Evolutionary conservation across 2,797 vertebrate species (phyloP).

Genomic region (Catamblyrhynchus diadema): DNA sequence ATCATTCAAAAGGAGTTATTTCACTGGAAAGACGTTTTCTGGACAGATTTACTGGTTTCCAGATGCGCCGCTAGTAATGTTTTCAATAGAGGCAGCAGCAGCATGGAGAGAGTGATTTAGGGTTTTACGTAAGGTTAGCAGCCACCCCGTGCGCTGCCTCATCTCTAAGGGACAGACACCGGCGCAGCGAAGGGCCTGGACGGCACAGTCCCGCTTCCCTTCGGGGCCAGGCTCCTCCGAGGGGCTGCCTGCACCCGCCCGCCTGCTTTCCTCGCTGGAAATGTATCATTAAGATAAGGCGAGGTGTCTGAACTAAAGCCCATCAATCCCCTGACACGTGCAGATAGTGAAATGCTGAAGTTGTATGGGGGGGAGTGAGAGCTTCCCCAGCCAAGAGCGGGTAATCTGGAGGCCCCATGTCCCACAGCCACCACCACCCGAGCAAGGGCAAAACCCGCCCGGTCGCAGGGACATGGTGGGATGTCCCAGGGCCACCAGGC

Average conservation of each 20-base stretch:
- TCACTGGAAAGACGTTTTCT: slow-evolving; percentile 56
- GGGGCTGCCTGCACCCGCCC: neutral
- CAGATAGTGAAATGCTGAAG: neutral
- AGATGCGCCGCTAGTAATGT: slow-evolving; percentile 66
- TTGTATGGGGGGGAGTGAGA: neutral
- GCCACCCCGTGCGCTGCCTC: neutral
- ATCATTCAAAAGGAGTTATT: slow-evolving; percentile 57
- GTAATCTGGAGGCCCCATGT: neutral
- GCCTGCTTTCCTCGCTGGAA: neutral
- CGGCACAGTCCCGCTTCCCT: fast-evolving
- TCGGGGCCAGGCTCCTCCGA: neutral
- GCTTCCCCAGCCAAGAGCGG: neutral
- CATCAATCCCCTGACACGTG: neutral
- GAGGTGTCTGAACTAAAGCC: neutral
- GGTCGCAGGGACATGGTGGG: fast-evolving
- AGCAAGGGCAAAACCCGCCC: neutral
- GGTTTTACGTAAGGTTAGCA: slow-evolving; percentile 23
- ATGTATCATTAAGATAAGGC: neutral
- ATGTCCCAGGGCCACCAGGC: neutral
- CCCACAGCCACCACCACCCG: neutral
- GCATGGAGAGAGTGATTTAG: slow-evolving; percentile 32
- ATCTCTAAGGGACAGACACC: neutral
- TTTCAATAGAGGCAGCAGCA: slow-evolving; percentile 55
- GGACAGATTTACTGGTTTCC: slow-evolving; percentile 62
- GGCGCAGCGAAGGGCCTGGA: neutral